Evolutionary conservation across 2,888 invertebrate genomes (phyloP).

Genomic region (Lasius fuliginosus): DNA sequence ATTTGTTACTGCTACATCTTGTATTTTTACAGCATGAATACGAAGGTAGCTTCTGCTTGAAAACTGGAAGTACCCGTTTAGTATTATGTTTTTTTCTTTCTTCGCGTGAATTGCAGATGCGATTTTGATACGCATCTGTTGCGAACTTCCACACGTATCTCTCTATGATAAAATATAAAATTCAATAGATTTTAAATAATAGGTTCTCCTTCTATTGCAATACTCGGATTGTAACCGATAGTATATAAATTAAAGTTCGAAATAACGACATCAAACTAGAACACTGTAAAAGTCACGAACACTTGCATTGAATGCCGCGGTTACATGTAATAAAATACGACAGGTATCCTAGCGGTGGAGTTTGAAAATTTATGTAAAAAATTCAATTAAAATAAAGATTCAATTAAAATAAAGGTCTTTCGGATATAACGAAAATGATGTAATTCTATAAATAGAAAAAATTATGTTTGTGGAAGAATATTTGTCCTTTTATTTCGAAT

Average conservation of each 20-base stretch:
- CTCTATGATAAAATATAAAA: neutral
- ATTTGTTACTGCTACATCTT: neutral
- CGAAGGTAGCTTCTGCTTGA: neutral
- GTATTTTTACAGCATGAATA: conserved; percentile 15
- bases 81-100: conserved; percentile 1
- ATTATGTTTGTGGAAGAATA: neutral
- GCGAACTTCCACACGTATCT: neutral
- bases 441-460: neutral
- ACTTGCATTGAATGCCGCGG: neutral
- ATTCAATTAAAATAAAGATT: conserved; percentile 11
- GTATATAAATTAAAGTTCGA: neutral
- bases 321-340: conserved; percentile 28
- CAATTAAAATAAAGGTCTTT: neutral
- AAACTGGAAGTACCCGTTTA: neutral
- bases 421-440: neutral
- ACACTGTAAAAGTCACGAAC: conserved; percentile 17
- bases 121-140: neutral
- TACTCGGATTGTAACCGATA: neutral
- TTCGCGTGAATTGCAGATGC: neutral
- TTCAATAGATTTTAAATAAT: conserved; percentile 11
- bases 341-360: neutral
- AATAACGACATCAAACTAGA: conserved; percentile 36
- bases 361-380: conserved; percentile 18
- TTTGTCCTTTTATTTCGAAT: neutral
- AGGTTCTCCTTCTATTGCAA: neutral